phyloP scores from a whole-genome alignment of 2,888 invertebrate species.

The Odontomyia ornata region DNA sequence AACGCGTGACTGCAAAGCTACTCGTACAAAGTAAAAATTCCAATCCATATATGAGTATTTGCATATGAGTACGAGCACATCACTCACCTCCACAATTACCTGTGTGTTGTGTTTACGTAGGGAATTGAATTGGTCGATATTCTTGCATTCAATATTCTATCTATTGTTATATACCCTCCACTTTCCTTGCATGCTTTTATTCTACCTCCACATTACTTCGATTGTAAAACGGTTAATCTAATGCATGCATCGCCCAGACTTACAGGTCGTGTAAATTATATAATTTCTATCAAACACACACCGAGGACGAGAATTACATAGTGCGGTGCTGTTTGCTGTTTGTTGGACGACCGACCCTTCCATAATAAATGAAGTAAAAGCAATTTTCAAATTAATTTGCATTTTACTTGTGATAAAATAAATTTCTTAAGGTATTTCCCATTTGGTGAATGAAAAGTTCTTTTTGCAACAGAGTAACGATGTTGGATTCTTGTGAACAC shows the following conservation, averaged over 20 bases:
- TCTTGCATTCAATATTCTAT: background rate
- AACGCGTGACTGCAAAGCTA: constrained; percentile 28
- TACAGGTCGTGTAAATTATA: background rate
- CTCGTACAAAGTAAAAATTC: background rate
- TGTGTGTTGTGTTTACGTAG: constrained; percentile 3
- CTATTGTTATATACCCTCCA: background rate
- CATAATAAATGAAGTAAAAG: constrained; percentile 3
- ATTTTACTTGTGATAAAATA: constrained; percentile 12
- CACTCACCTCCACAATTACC: too few relatives aligned
- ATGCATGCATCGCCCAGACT: background rate
- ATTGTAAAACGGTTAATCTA: background rate
- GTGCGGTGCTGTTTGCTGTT: too few relatives aligned
- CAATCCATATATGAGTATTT: background rate
- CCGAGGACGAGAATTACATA: background rate
- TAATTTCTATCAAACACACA: background rate
- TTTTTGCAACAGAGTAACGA: background rate
- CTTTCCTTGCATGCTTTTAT: background rate
- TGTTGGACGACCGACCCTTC: background rate
- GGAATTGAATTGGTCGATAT: constrained; percentile 5
- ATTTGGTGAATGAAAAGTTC: background rate
- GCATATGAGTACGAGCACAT: too few relatives aligned
- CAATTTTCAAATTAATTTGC: constrained; percentile 41
- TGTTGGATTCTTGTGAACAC: background rate
- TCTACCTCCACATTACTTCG: background rate
- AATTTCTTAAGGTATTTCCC: constrained; percentile 7